These are phyloP conservation scores for Spizaetus ornatus DNA, from an alignment of 2,113 vertebrate genomes.

Conservation along the genomic window DNA sequence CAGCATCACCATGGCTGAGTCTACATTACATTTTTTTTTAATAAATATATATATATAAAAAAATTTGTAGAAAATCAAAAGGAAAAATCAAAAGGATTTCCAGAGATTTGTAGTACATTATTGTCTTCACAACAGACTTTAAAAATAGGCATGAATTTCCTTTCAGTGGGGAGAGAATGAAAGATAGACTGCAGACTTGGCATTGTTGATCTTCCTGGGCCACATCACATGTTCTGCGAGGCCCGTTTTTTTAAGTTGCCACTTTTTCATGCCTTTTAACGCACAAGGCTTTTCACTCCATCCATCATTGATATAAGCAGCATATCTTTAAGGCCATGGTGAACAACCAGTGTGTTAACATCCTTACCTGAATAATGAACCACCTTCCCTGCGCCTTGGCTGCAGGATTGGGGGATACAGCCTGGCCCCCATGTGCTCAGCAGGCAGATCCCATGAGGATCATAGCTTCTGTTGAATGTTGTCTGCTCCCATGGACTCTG, in stretches of 20 bases:
- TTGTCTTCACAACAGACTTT: background rate
- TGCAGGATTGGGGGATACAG: background rate
- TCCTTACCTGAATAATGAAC: background rate
- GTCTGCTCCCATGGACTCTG: fast-evolving
- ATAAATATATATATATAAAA: background rate
- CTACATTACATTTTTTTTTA: background rate
- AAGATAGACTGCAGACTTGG: background rate
- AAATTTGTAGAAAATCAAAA: background rate
- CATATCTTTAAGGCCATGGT: background rate
- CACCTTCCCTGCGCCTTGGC: background rate
- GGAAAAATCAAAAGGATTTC: slow-evolving; percentile 31
- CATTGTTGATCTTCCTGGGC: background rate
- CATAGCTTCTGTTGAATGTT: background rate
- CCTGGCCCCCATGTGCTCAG: background rate
- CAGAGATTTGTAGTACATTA: slow-evolving; percentile 11
- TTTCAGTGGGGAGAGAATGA: background rate
- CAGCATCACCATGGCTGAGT: background rate
- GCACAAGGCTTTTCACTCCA: background rate
- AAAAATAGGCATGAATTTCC: background rate
- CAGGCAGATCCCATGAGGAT: background rate
- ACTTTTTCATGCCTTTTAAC: background rate
- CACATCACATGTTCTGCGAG: background rate
- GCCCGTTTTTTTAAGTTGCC: background rate
- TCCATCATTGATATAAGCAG: background rate
- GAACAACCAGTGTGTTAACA: background rate